Base-by-base conservation (phyloP, 2,797 vertebrate genomes). In the Mastacembelus armatus region DNA sequence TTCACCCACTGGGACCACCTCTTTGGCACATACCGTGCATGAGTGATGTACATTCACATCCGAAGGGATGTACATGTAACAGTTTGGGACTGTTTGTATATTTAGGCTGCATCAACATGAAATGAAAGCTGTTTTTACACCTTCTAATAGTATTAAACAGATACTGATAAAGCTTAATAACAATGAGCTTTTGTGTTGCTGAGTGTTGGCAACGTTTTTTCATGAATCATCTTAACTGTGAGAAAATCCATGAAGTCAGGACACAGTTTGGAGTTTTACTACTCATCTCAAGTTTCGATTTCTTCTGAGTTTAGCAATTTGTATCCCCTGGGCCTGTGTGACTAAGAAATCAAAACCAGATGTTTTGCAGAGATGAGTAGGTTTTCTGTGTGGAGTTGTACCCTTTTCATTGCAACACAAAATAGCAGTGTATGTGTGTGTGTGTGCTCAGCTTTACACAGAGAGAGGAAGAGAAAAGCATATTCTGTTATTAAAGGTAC, bases 1-100 rank as follows among this genome's bases (percentile, higher is more conserved):
- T 94, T 95, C 74, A 92, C 77, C 24, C 92, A 94, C 81, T 94
- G 93, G 93, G 93, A 94, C 59, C 80, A 21, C 11, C 71, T 95
- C 11, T 94, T 88, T 29, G 91, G 93, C 3, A 94, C 94, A 2
- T 86, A 87, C 59, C 33, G 2, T 1, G 5, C 24, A 19, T 16
- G 36, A 5, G 52, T 2, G 42, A 7, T 7, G 52, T n/a, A n/a
- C 0, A 5, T 19, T 14, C 24, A 10, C 4, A 3, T 11, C 5
- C 21, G 38, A 10, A 35, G 8, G 44, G 60, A 68, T 1, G 15
- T 36, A 29, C 11, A 32, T 35, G 9, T 36, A 5, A 9, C 10
- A 10, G 3, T 16, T 49, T n/a, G 5, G 16, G 19, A 47, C 39
- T 39, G 4, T 10, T 62, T 24, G 12, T 16, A 21, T 7, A 16